Evolutionary conservation across 2,113 vertebrate species (phyloP), one percentile per base, ranked within the genome.

Genomic region (Argyrosomus japonicus): DNA sequence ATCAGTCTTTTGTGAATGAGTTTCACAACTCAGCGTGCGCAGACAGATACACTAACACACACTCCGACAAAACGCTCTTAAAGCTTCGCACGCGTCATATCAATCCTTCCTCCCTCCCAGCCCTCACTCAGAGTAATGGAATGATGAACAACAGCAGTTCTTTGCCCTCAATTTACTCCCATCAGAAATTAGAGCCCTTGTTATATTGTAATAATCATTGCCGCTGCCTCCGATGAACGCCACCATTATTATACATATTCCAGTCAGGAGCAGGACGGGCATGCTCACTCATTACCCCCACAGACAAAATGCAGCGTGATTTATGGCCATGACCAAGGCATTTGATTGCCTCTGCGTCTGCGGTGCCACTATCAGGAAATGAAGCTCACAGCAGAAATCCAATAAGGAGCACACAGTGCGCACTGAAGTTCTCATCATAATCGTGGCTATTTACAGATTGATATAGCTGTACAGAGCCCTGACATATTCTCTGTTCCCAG

Each of bases 291-390:
- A 93, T 95, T 94, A 93, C 86, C 85, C 91, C 84, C 85, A 29
- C 84, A 93, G 92, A 93, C 94, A 94, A 91, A 92, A 93, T 84
- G 90, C 82, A 47, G 56, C 69, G 82, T 94, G 95, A 95, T 94
- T 94, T 94, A 95, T 93, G 92, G 81, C 88, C 84, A 77, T 83
- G 88, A 91, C 90, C 43, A 11, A 88, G 86, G 54, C 84, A 40
- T 94, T 93, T 94, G 93, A 95, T 96, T 95, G 94, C 93, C 86
- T 92, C 87, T 91, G 93, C 69, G 89, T 93, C 91, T 86, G 91
- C 79, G 62, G 88, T 88, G 91, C 87, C 83, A 83, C 92, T 87
- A 85, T 93, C 91, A 92, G 93, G 94, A 94, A 93, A 96, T 95
- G 94, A 95, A 95, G 86, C 93, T 88, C 84, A 78, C 84, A 78